phyloP scores from a whole-genome alignment of 1,140 invertebrate species.

The Ips nitidus region DNA sequence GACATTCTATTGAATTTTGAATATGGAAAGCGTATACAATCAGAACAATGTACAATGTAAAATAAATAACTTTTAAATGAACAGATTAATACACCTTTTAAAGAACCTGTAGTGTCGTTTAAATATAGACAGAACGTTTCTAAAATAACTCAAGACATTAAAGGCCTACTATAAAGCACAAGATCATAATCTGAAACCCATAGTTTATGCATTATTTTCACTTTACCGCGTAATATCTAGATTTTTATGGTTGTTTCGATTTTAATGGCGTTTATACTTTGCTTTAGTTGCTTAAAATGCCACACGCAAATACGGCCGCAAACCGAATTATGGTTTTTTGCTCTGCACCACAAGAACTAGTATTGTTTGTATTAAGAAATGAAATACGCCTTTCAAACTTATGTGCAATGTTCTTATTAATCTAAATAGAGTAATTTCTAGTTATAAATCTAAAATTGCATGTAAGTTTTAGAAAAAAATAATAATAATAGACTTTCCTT shows the following conservation, averaged over 20 bases:
- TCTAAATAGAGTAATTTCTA: too few species aligned
- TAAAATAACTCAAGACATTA: conserved; percentile 14
- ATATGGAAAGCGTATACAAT: too few species aligned
- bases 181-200: conserved; percentile 29
- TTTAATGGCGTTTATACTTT: conserved; percentile 24
- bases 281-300: conserved; percentile 14
- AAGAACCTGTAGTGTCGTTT: too few species aligned
- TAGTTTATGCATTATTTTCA: conserved; percentile 28
- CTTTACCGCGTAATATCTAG: conserved; percentile 18
- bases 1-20: not conserved
- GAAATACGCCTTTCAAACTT: too few species aligned
- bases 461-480: too few species aligned
- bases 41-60: too few species aligned
- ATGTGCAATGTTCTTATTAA: too few species aligned
- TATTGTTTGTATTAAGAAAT: too few species aligned
- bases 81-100: too few species aligned
- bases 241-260: conserved; percentile 26
- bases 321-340: conserved; percentile 17
- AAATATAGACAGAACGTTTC: not conserved
- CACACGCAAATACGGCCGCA: conserved; percentile 15
- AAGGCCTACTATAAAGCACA: conserved; percentile 19
- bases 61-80: too few species aligned
- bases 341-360: not conserved
- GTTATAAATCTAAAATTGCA: too few species aligned
- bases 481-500: too few species aligned